A percentile compares a stretch with the other conserved stretches of the same genome.
Conservation (phyloP, 2,888 invertebrate species). For the Bombylius discolor region DNA sequence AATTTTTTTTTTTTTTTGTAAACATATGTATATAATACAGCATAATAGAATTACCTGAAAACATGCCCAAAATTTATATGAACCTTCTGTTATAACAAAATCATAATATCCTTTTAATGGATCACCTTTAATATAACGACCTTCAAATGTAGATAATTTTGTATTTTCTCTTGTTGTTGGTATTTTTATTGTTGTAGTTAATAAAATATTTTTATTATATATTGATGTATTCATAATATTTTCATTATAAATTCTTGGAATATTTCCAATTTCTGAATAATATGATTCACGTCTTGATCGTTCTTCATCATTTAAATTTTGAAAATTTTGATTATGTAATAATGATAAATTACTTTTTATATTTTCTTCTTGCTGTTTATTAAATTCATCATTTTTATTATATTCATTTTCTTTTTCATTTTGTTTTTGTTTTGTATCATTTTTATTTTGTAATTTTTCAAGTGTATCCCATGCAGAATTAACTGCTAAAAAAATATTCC, state of each 20-base stretch:
- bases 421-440: constrained; percentile 17
- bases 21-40: too few relatives aligned
- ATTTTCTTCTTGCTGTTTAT: constrained; percentile 3
- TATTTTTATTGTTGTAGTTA: not conserved
- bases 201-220: not conserved
- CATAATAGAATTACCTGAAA: constrained; percentile 51
- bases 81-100: constrained; percentile 76
- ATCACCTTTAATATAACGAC: constrained; percentile 41
- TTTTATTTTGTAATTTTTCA: not conserved
- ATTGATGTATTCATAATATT: not conserved
- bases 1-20: too few relatives aligned
- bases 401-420: constrained; percentile 9
- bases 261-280: not conserved
- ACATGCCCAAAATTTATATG: constrained; percentile 79
- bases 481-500: constrained; percentile 29
- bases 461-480: constrained; percentile 26
- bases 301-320: not conserved
- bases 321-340: not conserved
- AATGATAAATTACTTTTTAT: not conserved
- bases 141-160: constrained; percentile 26
- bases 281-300: not conserved
- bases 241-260: not conserved
- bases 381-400: constrained; percentile 10
- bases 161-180: not conserved
- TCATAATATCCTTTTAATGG: constrained; percentile 74